Evolutionary conservation across 2,113 vertebrate genomes (phyloP).

Genomic region (Mormyrus lacerda): DNA sequence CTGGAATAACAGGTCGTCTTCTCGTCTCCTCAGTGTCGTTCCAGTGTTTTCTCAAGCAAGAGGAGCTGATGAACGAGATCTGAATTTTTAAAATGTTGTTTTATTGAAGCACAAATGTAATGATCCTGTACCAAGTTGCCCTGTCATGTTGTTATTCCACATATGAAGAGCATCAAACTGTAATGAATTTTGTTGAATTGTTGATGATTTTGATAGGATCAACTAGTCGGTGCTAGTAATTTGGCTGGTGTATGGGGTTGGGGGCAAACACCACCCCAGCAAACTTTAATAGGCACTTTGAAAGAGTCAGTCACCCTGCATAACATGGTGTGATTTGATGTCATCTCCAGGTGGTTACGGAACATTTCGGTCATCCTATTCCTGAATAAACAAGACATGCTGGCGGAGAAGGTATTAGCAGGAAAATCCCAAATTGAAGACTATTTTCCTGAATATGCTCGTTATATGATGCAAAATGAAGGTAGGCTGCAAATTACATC

Average conservation of each 20-base stretch:
- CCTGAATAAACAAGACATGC: slow-evolving; percentile 96
- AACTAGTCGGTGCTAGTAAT: not conserved
- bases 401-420: slow-evolving; percentile 94
- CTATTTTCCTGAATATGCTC: slow-evolving; percentile 89
- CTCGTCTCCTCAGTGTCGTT: not conserved
- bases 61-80: not conserved
- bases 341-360: slow-evolving; percentile 77
- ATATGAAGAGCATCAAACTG: not conserved
- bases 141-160: not conserved
- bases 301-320: not conserved
- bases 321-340: not conserved
- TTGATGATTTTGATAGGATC: not conserved
- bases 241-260: not conserved
- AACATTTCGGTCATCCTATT: slow-evolving; percentile 97
- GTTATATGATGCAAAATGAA: slow-evolving; percentile 83
- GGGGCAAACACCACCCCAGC: not conserved
- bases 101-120: not conserved
- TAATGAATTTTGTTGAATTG: not conserved
- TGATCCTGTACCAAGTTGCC: not conserved
- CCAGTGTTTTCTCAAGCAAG: not conserved
- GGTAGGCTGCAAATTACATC: slow-evolving; percentile 47
- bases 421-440: slow-evolving; percentile 98
- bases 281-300: not conserved
- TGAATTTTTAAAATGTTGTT: not conserved
- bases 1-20: slow-evolving; percentile 87